Evolutionary conservation across 2,113 vertebrate genomes (phyloP), one percentile per base, ranked within the genome.

Genomic region (Mustela lutreola): DNA sequence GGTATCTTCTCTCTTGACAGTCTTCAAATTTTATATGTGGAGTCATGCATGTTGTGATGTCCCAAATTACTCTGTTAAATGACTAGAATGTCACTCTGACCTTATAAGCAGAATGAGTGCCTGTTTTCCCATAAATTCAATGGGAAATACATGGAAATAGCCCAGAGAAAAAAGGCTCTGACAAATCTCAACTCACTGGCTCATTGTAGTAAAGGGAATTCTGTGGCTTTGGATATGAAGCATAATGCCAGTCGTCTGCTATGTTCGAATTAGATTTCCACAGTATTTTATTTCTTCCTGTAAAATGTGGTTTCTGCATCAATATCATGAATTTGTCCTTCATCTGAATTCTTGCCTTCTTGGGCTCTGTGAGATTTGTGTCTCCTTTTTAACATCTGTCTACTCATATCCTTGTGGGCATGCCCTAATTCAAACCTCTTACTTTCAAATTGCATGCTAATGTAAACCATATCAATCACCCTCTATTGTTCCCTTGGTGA

Each of bases 361-460:
- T 96, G 70, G 10, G 36, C 33, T 97, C 11, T 67, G 71, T 96
- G 87, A 97, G 39, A 95, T 97, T 97, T 92, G 4, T 79, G 21
- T 97, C 63, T 95, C 22, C 48, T 97, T 97, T 93, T 70, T 97
- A 96, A 88, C 45, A 96, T 95, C 92, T 0, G 0, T 97, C 88
- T 95, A 85, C 96, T 84, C 24, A 39, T 81, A 91, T 95, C 89
- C 88, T 97, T 97, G 71, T 91, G 87, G 63, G 28, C 62, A 98
- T 98, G 60, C 24, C 24, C 33, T 94, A 97, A 92, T 85, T 97
- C 91, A 91, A 85, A 90, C 28, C 58, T 81, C 26, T 94, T 95
- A 3, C n/a, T 88, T 92, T 45, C 93, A 56, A 97, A 94, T 78
- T 96, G 75, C 39, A 97, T 91, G 91, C 83, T 98, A 97, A 97